phyloP scores from a whole-genome alignment of 2,888 invertebrate species.

The Athalia circularis region DNA sequence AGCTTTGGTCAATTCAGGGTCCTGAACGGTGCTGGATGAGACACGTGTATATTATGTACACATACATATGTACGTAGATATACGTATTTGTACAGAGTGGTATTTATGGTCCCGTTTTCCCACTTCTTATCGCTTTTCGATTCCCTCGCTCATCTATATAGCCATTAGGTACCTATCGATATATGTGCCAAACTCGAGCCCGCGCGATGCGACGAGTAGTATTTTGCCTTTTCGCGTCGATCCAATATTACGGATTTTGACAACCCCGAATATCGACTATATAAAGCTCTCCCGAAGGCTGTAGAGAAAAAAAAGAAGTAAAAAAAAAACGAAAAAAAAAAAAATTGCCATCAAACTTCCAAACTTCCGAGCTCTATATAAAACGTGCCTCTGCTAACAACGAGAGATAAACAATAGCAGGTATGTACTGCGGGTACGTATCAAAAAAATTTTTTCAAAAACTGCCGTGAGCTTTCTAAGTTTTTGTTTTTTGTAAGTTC shows the following conservation, averaged over 20 bases:
- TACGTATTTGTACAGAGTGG: too few relatives aligned
- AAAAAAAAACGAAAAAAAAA: not conserved
- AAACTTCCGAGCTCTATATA: not conserved
- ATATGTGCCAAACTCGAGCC: not conserved
- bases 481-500: too few relatives aligned
- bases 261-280: conserved; percentile 14
- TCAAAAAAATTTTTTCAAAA: too few relatives aligned
- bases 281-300: not conserved
- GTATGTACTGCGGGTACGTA: too few relatives aligned
- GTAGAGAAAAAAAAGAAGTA: not conserved
- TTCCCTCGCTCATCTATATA: too few relatives aligned
- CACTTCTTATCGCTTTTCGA: too few relatives aligned
- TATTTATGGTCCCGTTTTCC: conserved; percentile 8
- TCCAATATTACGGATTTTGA: conserved; percentile 4
- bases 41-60: conserved; percentile 6
- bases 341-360: not conserved
- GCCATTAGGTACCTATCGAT: too few relatives aligned
- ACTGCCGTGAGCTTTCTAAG: too few relatives aligned
- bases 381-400: conserved; percentile 8
- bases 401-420: not conserved
- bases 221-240: conserved; percentile 12
- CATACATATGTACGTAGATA: not conserved
- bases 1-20: conserved; percentile 25
- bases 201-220: conserved; percentile 3
- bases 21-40: not conserved